Percentiles rank a stretch among this genome's conserved stretches.
These are phyloP conservation scores for Sigmodon hispidus DNA, from an alignment of 2,113 vertebrate genomes.

Conservation along the genomic window DNA sequence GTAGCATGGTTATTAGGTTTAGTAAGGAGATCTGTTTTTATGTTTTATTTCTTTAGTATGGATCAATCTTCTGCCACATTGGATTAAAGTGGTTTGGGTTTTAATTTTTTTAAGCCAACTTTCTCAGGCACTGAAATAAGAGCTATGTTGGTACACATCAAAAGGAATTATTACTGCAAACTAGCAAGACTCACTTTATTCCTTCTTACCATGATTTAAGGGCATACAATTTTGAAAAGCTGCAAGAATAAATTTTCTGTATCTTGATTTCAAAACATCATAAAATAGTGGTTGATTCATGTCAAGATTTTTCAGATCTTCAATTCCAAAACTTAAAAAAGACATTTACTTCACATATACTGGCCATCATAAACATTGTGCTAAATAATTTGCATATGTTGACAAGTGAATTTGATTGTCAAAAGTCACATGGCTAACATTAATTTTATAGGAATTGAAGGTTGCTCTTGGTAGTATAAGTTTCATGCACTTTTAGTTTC, in stretches of 20 bases:
- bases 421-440: neutral
- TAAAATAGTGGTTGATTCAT: neutral
- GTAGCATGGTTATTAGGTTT: neutral
- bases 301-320: neutral
- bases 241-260: neutral
- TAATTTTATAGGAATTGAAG: neutral
- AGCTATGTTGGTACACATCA: constrained; percentile 34
- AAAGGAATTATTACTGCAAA: neutral
- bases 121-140: neutral
- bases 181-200: neutral
- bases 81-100: constrained; percentile 23
- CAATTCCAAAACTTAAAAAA: neutral
- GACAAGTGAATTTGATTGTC: constrained; percentile 16
- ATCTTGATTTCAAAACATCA: neutral
- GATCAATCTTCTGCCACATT: constrained; percentile 8
- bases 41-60: constrained; percentile 42
- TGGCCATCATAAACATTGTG: neutral
- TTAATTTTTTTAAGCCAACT: constrained; percentile 17
- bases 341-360: neutral
- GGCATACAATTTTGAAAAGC: neutral
- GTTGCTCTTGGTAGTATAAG: neutral
- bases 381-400: constrained; percentile 17
- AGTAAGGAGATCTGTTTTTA: constrained; percentile 29
- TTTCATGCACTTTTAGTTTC: constrained; percentile 15
- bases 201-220: neutral